Base-by-base conservation (phyloP, 1,140 invertebrate genomes). In the Ceratina japonica region DNA sequence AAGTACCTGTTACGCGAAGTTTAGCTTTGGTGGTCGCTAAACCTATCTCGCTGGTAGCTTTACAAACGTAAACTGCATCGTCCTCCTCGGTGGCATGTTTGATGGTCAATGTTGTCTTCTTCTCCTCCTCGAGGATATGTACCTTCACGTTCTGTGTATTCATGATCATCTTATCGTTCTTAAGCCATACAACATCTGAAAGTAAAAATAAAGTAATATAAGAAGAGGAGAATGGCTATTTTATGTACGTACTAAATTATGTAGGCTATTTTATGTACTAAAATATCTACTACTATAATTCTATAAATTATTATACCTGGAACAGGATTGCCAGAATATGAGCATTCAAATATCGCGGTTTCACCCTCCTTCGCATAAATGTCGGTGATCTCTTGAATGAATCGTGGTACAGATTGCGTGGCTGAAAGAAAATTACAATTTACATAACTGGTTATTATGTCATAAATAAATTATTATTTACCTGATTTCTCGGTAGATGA, bases 101-200 rank as follows among this genome's bases (percentile, higher is more conserved):
- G 78, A 98, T 96, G 20, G 94, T 95, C 74, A 97, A 94, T 20
- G 93, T 93, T 2, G 97, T 96, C 87, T 94, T 95, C 70, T 95
- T 95, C 74, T 97, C 95, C 90, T 96, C 93, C 16, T 93, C 91
- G 63, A 88, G 24, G 86, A 97, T 95, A 86, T 94, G 94, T 83
- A 98, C 94, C 89, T 95, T 94, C 16, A 95, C 90, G 89, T 95
- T 95, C 75, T 95, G 94, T 31, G 95, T 95, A 78, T 94, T 95
- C 87, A 94, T 94, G 75, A 98, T 93, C 77, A 97, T 92, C 91
- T 96, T 96, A 86, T 97, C 96, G 89, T 98, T 95, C 90, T 96
- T 96, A 91, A 97, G 98, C 98, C 98, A 99, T 84, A 96, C 95
- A 80, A 98, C 95, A 93, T 97, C 96, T 96, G 91, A 20, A 85